Evolutionary conservation across 2,888 invertebrate species (phyloP), one percentile per base, ranked within the genome.

Genomic region (Ophion costatus): DNA sequence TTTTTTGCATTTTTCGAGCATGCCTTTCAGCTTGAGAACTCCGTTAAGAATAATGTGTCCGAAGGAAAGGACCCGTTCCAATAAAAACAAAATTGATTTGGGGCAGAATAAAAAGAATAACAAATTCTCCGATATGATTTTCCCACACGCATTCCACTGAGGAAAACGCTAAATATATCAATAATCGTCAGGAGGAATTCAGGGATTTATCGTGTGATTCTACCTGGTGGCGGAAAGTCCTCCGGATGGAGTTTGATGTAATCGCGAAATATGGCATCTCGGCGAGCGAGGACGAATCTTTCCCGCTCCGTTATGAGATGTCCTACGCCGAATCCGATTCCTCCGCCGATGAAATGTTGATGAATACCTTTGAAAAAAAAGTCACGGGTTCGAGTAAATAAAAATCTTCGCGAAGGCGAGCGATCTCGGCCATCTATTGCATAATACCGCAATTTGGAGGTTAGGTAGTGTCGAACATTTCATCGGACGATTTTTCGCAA

Each of bases 171-270:
- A 38, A 29, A 9, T 1, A 7, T 9, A 1, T 38, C 38, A 0
- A 38, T 38, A 38, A 38, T 38, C 1, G 38, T 38, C 38, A 9
- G 38, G 9, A 9, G 38, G 9, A 9, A 7, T 38, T 51, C 17
- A 51, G 3, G 4, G 17, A 51, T 51, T 2, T 17, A 17, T 51
- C 14, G 38, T 9, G 33, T 3, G 14, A 29, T 33, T n/a, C 3
- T 89, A 93, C 93, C 87, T 87, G 93, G 93, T 38, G 85, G 80
- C 17, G 91, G 91, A 87, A 93, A 93, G 81, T 91, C 90, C 73
- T 93, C 92, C 51, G 93, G 93, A 87, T 93, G 91, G 6, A 22
- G 86, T 14, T 67, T 91, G 64, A 93, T 90, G 74, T 93, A 93
- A 83, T 93, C 91, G 29, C 91, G 85, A 7, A 90, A 17, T 33